Conservation (phyloP, 2,888 invertebrate species). For the Craniophora ligustri region DNA sequence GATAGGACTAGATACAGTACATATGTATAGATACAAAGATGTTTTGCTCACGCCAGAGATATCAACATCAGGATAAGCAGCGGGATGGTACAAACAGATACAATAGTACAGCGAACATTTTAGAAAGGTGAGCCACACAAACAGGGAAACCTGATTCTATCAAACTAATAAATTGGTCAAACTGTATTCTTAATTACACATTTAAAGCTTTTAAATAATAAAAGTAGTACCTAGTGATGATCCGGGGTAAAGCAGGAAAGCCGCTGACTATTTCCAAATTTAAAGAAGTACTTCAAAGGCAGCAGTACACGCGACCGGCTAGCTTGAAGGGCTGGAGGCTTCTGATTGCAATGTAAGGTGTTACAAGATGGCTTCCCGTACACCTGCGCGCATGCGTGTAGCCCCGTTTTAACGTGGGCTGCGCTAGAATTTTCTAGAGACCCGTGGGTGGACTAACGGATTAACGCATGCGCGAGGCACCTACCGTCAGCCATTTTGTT, state of each 20-base stretch:
- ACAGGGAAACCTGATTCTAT: conserved; percentile 57
- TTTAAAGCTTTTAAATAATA: conserved; percentile 6
- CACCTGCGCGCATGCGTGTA: neutral
- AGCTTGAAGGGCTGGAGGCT: neutral
- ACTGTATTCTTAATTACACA: conserved; percentile 22
- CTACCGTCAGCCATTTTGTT: conserved; percentile 23
- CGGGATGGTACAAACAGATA: conserved; percentile 44
- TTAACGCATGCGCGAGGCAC: conserved; percentile 1
- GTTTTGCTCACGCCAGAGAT: conserved; percentile 25
- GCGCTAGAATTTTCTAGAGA: conserved; percentile 6
- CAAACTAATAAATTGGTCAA: conserved; percentile 32
- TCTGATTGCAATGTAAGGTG: neutral
- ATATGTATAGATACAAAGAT: conserved; percentile 4
- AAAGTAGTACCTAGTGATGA: conserved; percentile 21
- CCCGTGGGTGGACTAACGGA: neutral
- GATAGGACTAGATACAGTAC: conserved; percentile 4
- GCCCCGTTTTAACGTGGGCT: neutral
- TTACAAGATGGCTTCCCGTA: neutral
- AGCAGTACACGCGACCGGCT: neutral
- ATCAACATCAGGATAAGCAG: conserved; percentile 40
- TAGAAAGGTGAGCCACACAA: conserved; percentile 78
- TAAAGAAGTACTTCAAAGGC: too few relatives aligned
- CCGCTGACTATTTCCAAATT: neutral
- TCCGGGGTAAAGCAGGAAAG: conserved; percentile 4
- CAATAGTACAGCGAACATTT: conserved; percentile 56